Percentiles rank a stretch among this genome's conserved stretches.
Conservation (phyloP, 2,888 invertebrate species). For the Taenaris catops region DNA sequence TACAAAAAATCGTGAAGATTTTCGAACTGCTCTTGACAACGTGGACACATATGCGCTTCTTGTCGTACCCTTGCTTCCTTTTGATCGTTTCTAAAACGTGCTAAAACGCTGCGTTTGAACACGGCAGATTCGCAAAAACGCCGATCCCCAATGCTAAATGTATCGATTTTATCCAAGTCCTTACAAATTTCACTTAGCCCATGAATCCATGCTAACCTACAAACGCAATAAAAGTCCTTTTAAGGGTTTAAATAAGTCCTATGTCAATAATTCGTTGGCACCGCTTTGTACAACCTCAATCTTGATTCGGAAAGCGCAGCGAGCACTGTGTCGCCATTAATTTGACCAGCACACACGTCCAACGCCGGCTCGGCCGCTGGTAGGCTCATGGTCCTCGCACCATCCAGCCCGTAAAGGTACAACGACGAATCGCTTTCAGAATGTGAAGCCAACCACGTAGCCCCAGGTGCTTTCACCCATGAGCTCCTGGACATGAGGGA, state of each 20-base stretch:
- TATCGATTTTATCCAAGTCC: too few relatives aligned
- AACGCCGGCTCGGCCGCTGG: conserved; percentile 83
- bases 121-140: too few relatives aligned
- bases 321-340: conserved; percentile 74
- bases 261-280: too few relatives aligned
- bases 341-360: conserved; percentile 82
- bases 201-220: too few relatives aligned
- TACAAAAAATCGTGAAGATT: conserved; percentile 81
- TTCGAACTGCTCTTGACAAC: conserved; percentile 83
- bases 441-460: conserved; percentile 85
- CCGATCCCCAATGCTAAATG: too few relatives aligned
- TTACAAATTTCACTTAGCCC: too few relatives aligned
- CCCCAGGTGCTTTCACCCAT: conserved; percentile 77
- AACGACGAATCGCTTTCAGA: conserved; percentile 85
- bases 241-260: too few relatives aligned
- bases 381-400: conserved; percentile 65
- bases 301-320: conserved; percentile 84
- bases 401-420: conserved; percentile 82
- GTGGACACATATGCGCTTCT: conserved; percentile 81
- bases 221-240: too few relatives aligned
- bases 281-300: conserved; percentile 82
- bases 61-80: conserved; percentile 66
- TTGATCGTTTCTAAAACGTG: too few relatives aligned
- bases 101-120: too few relatives aligned
- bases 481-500: conserved; percentile 84